Base-by-base conservation (phyloP, 2,888 invertebrate genomes). In the Patella pellucida region DNA sequence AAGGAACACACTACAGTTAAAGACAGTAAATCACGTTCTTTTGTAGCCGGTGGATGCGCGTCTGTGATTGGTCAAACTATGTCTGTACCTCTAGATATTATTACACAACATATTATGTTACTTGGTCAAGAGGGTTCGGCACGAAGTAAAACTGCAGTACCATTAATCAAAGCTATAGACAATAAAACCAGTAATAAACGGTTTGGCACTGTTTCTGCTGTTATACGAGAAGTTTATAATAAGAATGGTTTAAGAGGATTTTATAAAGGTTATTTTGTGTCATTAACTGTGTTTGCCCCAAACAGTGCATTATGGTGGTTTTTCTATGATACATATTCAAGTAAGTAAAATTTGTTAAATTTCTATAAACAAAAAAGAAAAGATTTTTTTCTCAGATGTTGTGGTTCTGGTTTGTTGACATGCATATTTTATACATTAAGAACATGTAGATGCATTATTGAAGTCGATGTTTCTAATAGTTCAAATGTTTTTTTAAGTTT, bases 291-390 rank as follows among this genome's bases (percentile, higher is more conserved):
- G 0, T 98, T 97, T 90, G 97, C 97, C 69, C 98, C 98, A 16
- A 98, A 97, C 91, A 97, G 97, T 23, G 98, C 97, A n/a, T 93
- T 98, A 69, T 98, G 98, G 98, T 99, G 98, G 98, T 95, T 94
- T 27, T 95, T 97, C 85, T 98, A 98, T 91, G 96, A 97, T 82
- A 92, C 95, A 68, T 98, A 97, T 91, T 96, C 97, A 94, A 96
- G 97, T 97, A 91, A 87, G 88, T 80, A 50, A 41, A 41, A 9
- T 41, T 41, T 41, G 88, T 80, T 31, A 41, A 41, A 9, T 41
- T 41, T 41, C 41, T 41, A 41, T 9, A 41, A 27, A 67, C n/a
- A 41, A 14, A 41, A 41, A 41, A 41, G 9, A 9, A 9, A 41
- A 41, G 41, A 41, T 41, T 41, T 41, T 41, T 41, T 41, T 9